Conservation (phyloP, 2,797 vertebrate species). For the Ptychobarbus kaznakovi region DNA sequence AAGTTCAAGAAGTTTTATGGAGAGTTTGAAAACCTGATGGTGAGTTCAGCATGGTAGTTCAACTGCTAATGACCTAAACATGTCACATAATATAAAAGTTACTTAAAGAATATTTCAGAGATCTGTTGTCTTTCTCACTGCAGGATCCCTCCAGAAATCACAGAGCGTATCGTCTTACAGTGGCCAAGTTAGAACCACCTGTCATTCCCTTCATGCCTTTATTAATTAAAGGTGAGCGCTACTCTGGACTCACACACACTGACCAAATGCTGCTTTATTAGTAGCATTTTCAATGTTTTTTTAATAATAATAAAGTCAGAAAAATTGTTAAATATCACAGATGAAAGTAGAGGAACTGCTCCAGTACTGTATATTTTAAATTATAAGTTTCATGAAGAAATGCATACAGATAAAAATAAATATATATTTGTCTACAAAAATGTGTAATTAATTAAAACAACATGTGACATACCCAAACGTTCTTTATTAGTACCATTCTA, state of each 20-base stretch:
- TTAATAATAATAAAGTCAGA: neutral
- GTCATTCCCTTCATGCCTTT: constrained; percentile 99
- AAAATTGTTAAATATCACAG: neutral
- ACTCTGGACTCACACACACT: neutral
- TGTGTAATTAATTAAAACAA: neutral
- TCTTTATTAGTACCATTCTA: neutral
- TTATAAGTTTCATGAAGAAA: neutral
- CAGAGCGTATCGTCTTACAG: constrained; percentile 91
- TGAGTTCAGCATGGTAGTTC: constrained; percentile 69
- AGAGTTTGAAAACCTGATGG: constrained; percentile 99
- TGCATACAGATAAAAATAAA: neutral
- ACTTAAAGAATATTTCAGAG: neutral
- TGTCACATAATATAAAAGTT: neutral
- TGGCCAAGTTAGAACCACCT: constrained; percentile 93
- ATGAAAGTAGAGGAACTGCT: neutral
- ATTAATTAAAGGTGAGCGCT: constrained; percentile 93
- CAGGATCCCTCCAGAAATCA: constrained; percentile 99
- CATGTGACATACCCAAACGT: neutral
- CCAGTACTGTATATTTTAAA: neutral
- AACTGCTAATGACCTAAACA: neutral
- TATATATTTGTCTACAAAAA: neutral
- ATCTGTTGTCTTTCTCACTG: constrained; percentile 13
- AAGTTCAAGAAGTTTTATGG: constrained; percentile 98
- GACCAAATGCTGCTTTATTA: neutral
- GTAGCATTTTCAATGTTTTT: neutral